A percentile compares a stretch with the other conserved stretches of the same genome.
Evolutionary conservation across 2,797 vertebrate species (phyloP).

Genomic region (Aythya fuligula): DNA sequence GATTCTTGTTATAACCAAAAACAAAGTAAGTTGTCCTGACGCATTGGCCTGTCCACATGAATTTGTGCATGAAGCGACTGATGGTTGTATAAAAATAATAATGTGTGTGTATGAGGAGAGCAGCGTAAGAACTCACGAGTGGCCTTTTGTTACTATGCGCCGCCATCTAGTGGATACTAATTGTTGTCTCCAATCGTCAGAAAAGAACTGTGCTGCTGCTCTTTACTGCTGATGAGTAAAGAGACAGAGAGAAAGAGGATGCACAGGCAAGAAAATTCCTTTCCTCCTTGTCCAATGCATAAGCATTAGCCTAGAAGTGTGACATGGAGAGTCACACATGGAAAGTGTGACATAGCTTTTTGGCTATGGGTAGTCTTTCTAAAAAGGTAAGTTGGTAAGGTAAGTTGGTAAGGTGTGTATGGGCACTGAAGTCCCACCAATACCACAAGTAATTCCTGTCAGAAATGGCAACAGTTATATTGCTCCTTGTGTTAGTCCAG

Average conservation of each 20-base stretch:
- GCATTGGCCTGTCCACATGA: not conserved
- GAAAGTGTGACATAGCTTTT: not conserved
- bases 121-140: accelerated
- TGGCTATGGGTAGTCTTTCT: not conserved
- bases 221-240: not conserved
- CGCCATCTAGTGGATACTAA: slow-evolving; percentile 72
- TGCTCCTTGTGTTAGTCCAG: not conserved
- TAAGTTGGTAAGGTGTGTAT: not conserved
- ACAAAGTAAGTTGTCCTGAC: not conserved
- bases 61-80: not conserved
- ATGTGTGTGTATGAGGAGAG: accelerated
- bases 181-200: not conserved
- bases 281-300: not conserved
- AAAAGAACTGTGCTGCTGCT: not conserved
- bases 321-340: not conserved
- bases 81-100: not conserved
- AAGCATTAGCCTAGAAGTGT: not conserved
- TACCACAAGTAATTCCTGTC: not conserved
- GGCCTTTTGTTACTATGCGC: slow-evolving; percentile 8
- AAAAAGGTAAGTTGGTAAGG: not conserved
- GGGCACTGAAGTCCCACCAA: not conserved
- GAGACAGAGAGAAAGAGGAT: not conserved
- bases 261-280: not conserved
- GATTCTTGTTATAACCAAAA: not conserved
- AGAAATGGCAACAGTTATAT: not conserved